These are phyloP conservation scores for Nebria ingens DNA, from an alignment of 1,140 invertebrate species.

Conservation along the genomic window DNA sequence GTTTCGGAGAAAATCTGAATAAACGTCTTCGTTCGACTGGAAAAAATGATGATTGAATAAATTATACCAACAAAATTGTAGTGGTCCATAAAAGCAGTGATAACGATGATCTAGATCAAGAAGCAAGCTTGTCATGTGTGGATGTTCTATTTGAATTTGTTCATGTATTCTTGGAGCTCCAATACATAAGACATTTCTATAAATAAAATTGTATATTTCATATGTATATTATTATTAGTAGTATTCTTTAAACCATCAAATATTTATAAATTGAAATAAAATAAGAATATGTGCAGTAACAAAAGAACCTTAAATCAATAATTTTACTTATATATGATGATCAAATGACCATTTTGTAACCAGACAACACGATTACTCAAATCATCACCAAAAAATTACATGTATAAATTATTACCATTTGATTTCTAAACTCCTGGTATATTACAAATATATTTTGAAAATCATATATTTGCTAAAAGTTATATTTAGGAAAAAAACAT, in stretches of 20 bases:
- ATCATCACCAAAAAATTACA: no score
- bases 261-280: constrained; percentile 8
- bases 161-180: constrained; percentile 69
- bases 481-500: constrained; percentile 13
- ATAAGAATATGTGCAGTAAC: no score
- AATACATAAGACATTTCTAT: constrained; percentile 61
- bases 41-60: constrained; percentile 87
- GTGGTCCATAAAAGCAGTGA: constrained; percentile 54
- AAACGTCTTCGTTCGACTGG: constrained; percentile 37
- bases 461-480: no score
- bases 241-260: neutral
- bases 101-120: constrained; percentile 68
- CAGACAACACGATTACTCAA: no score
- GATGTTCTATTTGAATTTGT: constrained; percentile 41
- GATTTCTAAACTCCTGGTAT: no score
- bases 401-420: no score
- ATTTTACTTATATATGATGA: no score
- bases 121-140: constrained; percentile 51
- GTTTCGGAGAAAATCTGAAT: constrained; percentile 14
- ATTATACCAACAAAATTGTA: constrained; percentile 70
- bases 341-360: no score
- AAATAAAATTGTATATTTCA: no score
- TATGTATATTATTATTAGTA: constrained; percentile 11
- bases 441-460: no score
- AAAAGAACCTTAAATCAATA: no score